A percentile compares a stretch with the other conserved stretches of the same genome.
Evolutionary conservation across 2,113 vertebrate species (phyloP).

Genomic region (Stigmatopora nigra): DNA sequence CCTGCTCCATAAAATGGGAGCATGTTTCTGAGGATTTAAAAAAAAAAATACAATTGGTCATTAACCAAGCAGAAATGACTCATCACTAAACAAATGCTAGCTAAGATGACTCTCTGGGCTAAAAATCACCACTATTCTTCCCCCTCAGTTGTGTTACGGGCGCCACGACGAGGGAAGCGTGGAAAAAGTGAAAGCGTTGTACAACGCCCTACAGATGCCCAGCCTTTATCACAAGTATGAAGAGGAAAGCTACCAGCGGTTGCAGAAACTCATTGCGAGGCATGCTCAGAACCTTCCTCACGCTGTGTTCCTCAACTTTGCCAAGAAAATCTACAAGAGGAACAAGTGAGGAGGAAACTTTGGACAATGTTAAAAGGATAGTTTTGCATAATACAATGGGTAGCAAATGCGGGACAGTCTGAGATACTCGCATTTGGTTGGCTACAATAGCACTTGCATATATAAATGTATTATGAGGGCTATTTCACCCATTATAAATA

Average conservation of each 20-base stretch:
- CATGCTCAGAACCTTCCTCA: slow-evolving; percentile 69
- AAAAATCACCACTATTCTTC: not conserved
- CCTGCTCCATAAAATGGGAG: too few species aligned
- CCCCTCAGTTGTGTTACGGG: slow-evolving; percentile 74
- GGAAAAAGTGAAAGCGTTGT: slow-evolving; percentile 80
- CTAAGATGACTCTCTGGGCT: not conserved
- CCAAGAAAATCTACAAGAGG: slow-evolving; percentile 83
- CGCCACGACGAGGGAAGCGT: slow-evolving; percentile 75
- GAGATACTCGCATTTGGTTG: too few species aligned
- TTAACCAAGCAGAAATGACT: not conserved
- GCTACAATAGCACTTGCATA: too few species aligned
- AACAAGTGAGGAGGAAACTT: slow-evolving; percentile 72
- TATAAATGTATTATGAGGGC: too few species aligned
- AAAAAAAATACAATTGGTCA: not conserved
- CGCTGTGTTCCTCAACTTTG: slow-evolving; percentile 78
- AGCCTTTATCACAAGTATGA: slow-evolving; percentile 72
- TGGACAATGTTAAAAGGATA: not conserved
- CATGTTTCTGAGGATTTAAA: not conserved
- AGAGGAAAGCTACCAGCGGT: slow-evolving; percentile 76
- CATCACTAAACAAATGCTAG: not conserved
- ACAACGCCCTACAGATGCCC: slow-evolving; percentile 71
- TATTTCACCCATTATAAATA: too few species aligned
- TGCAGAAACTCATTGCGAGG: slow-evolving; percentile 73
- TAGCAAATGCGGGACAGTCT: too few species aligned
- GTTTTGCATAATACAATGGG: too few species aligned